A percentile compares a stretch with the other conserved stretches of the same genome.
phyloP scores from a whole-genome alignment of 2,113 vertebrate genomes.

The Tautogolabrus adspersus region DNA sequence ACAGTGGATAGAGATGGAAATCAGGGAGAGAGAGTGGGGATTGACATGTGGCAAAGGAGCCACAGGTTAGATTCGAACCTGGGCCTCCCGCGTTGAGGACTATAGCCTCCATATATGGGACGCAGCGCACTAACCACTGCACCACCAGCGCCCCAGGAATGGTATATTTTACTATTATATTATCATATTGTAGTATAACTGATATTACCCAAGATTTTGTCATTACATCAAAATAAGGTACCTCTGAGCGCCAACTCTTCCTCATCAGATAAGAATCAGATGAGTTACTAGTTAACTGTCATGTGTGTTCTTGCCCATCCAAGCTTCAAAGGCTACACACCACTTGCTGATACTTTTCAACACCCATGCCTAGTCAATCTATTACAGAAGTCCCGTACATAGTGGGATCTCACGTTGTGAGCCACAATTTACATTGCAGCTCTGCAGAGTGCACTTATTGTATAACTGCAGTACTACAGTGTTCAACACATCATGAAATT shows the following conservation, averaged over 20 bases:
- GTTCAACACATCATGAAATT: conserved; percentile 77
- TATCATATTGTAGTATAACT: too few relatives aligned
- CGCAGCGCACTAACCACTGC: too few relatives aligned
- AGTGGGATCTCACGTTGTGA: conserved; percentile 6
- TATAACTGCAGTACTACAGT: conserved; percentile 14
- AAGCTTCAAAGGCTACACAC: conserved; percentile 14
- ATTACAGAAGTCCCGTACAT: conserved; percentile 45
- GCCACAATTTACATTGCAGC: conserved; percentile 23
- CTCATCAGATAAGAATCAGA: conserved; percentile 28
- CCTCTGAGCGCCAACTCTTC: background rate
- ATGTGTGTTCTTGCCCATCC: conserved; percentile 7
- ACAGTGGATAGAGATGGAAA: too few relatives aligned
- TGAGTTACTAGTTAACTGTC: conserved; percentile 5
- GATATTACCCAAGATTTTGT: background rate
- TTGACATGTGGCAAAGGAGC: too few relatives aligned
- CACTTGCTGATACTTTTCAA: conserved; percentile 22
- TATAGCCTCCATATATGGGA: too few relatives aligned
- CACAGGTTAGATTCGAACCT: too few relatives aligned
- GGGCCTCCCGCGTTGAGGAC: too few relatives aligned
- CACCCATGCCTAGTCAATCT: conserved; percentile 36
- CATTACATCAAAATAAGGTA: background rate
- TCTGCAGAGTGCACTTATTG: conserved; percentile 9
- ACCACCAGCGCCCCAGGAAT: too few relatives aligned
- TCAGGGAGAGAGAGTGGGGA: too few relatives aligned
- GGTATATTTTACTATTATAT: too few relatives aligned